These are phyloP conservation scores for Fregata magnificens DNA, from an alignment of 2,113 vertebrate genomes.

Conservation along the genomic window DNA sequence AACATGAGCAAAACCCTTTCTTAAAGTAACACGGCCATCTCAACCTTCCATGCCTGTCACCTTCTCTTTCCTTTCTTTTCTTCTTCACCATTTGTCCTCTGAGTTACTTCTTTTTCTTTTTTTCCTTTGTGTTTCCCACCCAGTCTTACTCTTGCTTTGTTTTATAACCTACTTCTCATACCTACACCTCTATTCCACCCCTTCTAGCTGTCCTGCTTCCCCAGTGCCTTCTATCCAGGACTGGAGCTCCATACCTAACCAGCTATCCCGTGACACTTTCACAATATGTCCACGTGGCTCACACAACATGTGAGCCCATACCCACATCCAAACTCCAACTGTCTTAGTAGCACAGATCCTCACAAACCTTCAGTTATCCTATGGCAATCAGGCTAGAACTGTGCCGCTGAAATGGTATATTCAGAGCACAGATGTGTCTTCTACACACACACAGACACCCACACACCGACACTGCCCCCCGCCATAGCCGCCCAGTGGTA, in stretches of 20 bases:
- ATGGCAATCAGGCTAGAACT: not conserved
- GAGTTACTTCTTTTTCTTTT: not conserved
- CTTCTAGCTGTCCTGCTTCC: not conserved
- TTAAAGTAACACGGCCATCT: not conserved
- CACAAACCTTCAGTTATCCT: not conserved
- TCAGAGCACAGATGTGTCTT: not conserved
- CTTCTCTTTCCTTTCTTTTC: not conserved
- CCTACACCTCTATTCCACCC: not conserved
- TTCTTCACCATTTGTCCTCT: not conserved
- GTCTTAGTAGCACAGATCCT: not conserved
- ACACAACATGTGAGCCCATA: fast-evolving
- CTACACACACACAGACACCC: not conserved
- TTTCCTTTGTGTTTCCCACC: not conserved
- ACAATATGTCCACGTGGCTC: fast-evolving
- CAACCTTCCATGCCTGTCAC: not conserved
- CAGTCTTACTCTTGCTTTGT: not conserved
- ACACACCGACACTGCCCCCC: fast-evolving
- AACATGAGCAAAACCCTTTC: not conserved
- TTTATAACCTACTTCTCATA: not conserved
- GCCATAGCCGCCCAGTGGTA: not conserved
- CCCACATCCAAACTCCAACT: not conserved
- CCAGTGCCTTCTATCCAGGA: not conserved
- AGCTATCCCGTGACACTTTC: fast-evolving
- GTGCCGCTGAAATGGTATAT: not conserved
- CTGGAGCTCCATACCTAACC: not conserved